Evolutionary conservation across 2,113 vertebrate genomes (phyloP), one percentile per base, ranked within the genome.

Genomic region (Pituophis catenifer): DNA sequence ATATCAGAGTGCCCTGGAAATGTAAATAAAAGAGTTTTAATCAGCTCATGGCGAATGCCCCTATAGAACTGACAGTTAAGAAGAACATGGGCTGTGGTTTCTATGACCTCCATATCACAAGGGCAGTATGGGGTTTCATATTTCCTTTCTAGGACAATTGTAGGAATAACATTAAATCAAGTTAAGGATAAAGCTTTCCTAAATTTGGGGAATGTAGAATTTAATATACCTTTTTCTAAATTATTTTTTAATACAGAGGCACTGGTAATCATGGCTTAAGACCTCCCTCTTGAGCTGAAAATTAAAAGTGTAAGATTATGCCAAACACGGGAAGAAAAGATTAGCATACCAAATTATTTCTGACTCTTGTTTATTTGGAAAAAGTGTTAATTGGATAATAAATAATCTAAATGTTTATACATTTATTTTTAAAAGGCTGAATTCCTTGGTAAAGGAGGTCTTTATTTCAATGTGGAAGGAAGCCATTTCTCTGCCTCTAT

Each of bases 361-460:
- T 57, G 90, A 6, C 87, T 94, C 54, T 50, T 89, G 53, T 55
- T 91, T 88, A 93, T 90, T 86, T 90, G 55, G 29, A 90, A 81
- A 86, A 93, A 19, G 54, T 86, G 75, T 92, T 96, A 52, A 2
- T 75, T 93, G 53, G 23, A 58, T 65, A 81, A 89, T 89, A 33
- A 48, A 33, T 52, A 86, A 65, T 92, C 65, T 88, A 57, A 75
- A 53, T 15, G 58, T 92, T 94, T 26, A 92, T 89, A 65, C 91
- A 89, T 89, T 58, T 91, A 17, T 21, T 62, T 94, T 65, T 90
- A 55, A 52, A 65, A 87, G 1, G 44, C 88, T 94, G 90, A 38
- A 93, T 95, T 58, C 29, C 65, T 93, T 90, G 53, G 33, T 90
- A 89, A 94, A 85, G 58, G 24, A 54, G 93, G 75, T 88, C n/a